Evolutionary conservation across 2,113 vertebrate species (phyloP), one percentile per base, ranked within the genome.

Genomic region (Merops nubicus): DNA sequence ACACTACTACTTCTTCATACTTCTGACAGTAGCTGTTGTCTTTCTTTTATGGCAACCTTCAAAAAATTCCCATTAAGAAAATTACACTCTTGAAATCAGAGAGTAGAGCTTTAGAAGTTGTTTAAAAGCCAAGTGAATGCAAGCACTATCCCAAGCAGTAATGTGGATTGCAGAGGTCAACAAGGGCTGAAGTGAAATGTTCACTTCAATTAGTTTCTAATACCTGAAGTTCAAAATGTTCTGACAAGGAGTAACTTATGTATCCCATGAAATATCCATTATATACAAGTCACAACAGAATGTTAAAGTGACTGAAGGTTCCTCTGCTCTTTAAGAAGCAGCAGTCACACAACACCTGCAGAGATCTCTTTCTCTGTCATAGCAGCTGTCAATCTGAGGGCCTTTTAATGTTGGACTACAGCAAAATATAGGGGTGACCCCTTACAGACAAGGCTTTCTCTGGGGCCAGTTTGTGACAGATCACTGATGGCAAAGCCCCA

Each of bases 181-280:
- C 73, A 85, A 88, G 26, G 74, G 81, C 70, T 82, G 84, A 70
- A 92, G 56, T 25, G 26, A 95, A 84, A 89, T 8, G 62, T 62
- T 87, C 56, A n/a, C 50, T 89, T 89, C 65, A 82, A 88, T 93
- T 94, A 87, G 53, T 57, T 82, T 88, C 36, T 62, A 69, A 75
- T 34, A 92, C 53, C 84, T 83, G 47, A 87, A 76, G 87, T 85
- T 92, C 77, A 94, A 51, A 89, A 87, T 26, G 51, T 64, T 95
- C 88, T 86, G 81, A 90, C 77, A 88, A 59, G 60, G 69, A 95
- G 8, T 38, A 50, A 92, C 59, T 74, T 87, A 62, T 0, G 10
- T 89, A 82, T 85, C 82, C 81, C 43, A 68, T 53, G 22, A 67
- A 84, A 93, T 85, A 92, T 64, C 84, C 56, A 64, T 87, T 87